Base-by-base conservation (phyloP, 2,113 vertebrate species). In the Dasyprocta punctata region DNA sequence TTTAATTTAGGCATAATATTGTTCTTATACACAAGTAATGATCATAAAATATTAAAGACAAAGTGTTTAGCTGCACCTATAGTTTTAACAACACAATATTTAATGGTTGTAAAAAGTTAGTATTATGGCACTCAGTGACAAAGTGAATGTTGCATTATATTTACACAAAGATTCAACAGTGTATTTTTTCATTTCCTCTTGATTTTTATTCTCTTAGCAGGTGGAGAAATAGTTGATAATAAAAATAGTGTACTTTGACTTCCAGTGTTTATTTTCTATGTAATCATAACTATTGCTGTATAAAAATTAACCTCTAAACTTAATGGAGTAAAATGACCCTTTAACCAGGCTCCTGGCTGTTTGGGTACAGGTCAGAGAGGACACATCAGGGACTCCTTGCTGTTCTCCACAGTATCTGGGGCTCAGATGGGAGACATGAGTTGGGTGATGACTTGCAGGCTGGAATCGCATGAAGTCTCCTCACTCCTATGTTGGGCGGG, bases 161-260 rank as follows among this genome's bases (percentile, higher is more conserved):
- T 90, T 49, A 54, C 2, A 60, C 30, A 52, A 49, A 71, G 26
- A 36, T 65, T 89, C 30, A 95, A 83, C 22, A 36, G 56, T 90
- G 3, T 58, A 47, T 36, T 60, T 77, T 47, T 90, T 80, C 8
- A 73, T 88, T 84, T 84, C 8, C 44, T 17, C 80, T 3, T n/a
- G 41, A 33, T 75, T 71, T 91, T 91, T 71, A 88, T 95, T 81
- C 5, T 84, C 3, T 96, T 80, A 56, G 2, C 71, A 5, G 2
- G 44, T 78, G 9, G 56, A 3, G 41, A 87, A 61, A 89, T 38
- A 52, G 58, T 12, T 58, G 22, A 69, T 28, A 24, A 44, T 10
- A 12, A 81, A 67, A 82, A 56, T 63, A 20, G n/a, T 77, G 65
- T 52, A 38, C 11, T 77, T 69, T 78, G 49, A 77, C 5, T 82